Evolutionary conservation across 2,113 vertebrate species (phyloP), one percentile per base, ranked within the genome.

Genomic region (Takifugu flavidus): DNA sequence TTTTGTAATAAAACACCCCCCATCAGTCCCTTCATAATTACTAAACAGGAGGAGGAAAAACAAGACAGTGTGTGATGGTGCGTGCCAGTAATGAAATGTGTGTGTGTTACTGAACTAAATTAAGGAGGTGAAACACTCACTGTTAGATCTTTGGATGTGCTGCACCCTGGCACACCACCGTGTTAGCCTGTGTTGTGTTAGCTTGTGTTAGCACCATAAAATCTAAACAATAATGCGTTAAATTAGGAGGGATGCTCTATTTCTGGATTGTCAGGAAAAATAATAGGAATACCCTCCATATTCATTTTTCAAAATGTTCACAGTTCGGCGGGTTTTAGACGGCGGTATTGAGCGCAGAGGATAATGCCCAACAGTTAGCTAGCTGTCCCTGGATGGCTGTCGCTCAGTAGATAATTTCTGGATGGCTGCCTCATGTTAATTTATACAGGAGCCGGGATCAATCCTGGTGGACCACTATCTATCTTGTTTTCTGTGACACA

Each of bases 1-100:
- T 20, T 77, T 65, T 77, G 73, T 79, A 75, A 81, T 83, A 78
- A 81, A 85, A 81, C 78, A 75, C 75, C 75, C 75, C 63, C 67
- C 51, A 66, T 86, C 74, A 73, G 39, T 56, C 62, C 63, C 64
- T 75, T 79, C 78, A 77, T 82, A 65, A 82, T 83, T 75, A 31
- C 65, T 79, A 75, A 70, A 65, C 56, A 56, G 61, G 42, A 55
- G 53, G 31, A 53, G 31, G 52, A 64, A 49, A 31, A 31, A 3
- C 28, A 5, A 4, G 65, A 64, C 20, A 20, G 20, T 20, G 11
- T 28, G 43, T 45, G 47, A 20, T 20, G 15, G 42, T 29, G 55
- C 51, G 14, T 62, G 54, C 46, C 20, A n/a, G 14, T n/a, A n/a
- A 7, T 15, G 46, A 49, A 49, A 6, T 20, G 6, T n/a, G 6